phyloP scores from a whole-genome alignment of 2,797 vertebrate species.

The Sphenodon punctatus region DNA sequence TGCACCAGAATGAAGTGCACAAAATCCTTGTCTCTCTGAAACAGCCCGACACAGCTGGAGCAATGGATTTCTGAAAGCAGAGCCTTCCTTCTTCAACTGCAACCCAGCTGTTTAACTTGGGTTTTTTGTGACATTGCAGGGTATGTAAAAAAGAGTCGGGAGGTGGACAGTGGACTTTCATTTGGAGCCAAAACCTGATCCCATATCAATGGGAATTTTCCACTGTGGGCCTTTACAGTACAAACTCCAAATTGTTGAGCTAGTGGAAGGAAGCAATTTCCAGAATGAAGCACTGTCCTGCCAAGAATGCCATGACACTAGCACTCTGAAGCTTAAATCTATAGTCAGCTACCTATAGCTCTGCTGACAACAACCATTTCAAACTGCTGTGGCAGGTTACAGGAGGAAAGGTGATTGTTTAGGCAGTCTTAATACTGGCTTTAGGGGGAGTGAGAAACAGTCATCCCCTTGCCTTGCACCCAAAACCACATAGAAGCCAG shows the following conservation, averaged over 20 bases:
- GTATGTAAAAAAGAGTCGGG: accelerated
- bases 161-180: slow-evolving; percentile 19
- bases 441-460: no score
- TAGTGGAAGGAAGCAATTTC: not conserved
- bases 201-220: not conserved
- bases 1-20: slow-evolving; percentile 5
- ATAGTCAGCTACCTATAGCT: not conserved
- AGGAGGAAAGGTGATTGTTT: not conserved
- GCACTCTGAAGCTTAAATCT: slow-evolving; percentile 12
- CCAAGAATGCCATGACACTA: not conserved
- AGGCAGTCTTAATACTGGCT: no score
- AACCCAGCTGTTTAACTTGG: slow-evolving; percentile 48
- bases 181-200: slow-evolving; percentile 11
- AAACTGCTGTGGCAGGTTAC: slow-evolving; percentile 11
- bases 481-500: slow-evolving; percentile 56
- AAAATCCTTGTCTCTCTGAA: slow-evolving; percentile 48
- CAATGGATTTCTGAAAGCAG: slow-evolving; percentile 26
- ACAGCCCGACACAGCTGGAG: slow-evolving; percentile 68
- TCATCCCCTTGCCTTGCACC: slow-evolving; percentile 42
- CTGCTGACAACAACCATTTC: not conserved
- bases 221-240: no score
- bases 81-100: slow-evolving; percentile 17
- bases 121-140: not conserved
- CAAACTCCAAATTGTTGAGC: not conserved
- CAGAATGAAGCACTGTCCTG: accelerated